Base-by-base conservation (phyloP, 1,140 invertebrate species). In the Thaumetopoea pityocampa region DNA sequence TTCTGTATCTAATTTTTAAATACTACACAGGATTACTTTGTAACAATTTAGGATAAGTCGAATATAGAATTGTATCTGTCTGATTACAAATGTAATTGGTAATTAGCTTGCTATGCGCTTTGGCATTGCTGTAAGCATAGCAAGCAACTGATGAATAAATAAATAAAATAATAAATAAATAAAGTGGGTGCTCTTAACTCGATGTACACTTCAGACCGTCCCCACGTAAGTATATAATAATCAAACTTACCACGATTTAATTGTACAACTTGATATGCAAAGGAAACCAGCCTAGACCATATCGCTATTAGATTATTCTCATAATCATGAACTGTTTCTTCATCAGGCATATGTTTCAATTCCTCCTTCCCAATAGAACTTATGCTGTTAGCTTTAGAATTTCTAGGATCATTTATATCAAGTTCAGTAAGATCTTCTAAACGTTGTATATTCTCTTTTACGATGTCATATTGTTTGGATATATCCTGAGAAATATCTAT, bases 281-380 rank as follows among this genome's bases (percentile, higher is more conserved):
- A 76, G 14, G 58, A 56, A 5, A 83, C 79, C 15, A 83, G 40
- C 34, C 61, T 65, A 0, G 67, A 62, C 79, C 79, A 83, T 4
- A 69, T 40, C 5, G 44, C 40, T 8, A 59, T 42, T 3, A 70
- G 23, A 40, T 53, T 53, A 9, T 57, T 67, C 5, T 67, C 55
- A 11, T 34, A 34, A 7, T 65, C 37, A 14, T 49, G 23, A 37
- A 9, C 5, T 26, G 7, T 12, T 33, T 29, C 36, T 5, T 28
- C 10, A 12, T 14, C 16, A 5, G 22, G 14, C 11, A 2, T 12
- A 12, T 44, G 3, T 2, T 32, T 26, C 9, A 15, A 11, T 2
- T 51, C 27, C 11, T 11, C 20, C 1, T 40, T 22, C 12, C 40
- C 55, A 1, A 38, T 4, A 4, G 49, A 45, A 17, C 33, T 23